Base-by-base conservation (phyloP, 2,888 invertebrate species). In the Pilophorus perplexus region DNA sequence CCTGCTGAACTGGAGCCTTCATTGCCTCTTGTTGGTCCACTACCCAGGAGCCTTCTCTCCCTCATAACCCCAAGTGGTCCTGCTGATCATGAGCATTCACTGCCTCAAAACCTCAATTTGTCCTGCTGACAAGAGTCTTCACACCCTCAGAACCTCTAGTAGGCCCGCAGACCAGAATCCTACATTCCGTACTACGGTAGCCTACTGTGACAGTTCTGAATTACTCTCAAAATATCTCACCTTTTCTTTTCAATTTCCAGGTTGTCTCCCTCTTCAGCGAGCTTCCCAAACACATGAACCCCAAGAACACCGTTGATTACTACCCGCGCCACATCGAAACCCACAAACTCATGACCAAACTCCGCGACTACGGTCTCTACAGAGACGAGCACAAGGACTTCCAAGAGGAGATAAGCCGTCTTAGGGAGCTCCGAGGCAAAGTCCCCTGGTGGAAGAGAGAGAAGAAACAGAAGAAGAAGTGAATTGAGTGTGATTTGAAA, bases 361-460 rank as follows among this genome's bases (percentile, higher is more conserved):
- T 93, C 37, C 78, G 93, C 14, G 80, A 84, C 67, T 90, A 91
- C 73, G 93, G 93, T 0, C 79, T 93, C 3, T 93, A 81, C 77
- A 82, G 92, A 67, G 93, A 93, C 74, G 93, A 94, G 75, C 93
- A 94, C 77, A 82, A 87, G 75, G 93, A 93, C 78, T 93, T 93
- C 75, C 86, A 85, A 72, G 92, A 93, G 55, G 93, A 93, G 79
- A 91, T 90, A 85, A 82, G 82, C 71, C 81, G 92, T 66, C 78
- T 90, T 72, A 80, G 89, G 66, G 85, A 82, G 66, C 79, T 93
- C 14, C 79, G 91, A 66, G 93, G 93, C 8, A 93, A 93, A 48
- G 54, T 65, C 33, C 69, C 65, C 18, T 70, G 70, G 70, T 54
- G 66, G 20, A 67, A 37, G 22, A 54, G 52, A 52, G 27, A 40